Evolutionary conservation across 2,888 invertebrate species (phyloP).

Genomic region (Conomelus anceps): DNA sequence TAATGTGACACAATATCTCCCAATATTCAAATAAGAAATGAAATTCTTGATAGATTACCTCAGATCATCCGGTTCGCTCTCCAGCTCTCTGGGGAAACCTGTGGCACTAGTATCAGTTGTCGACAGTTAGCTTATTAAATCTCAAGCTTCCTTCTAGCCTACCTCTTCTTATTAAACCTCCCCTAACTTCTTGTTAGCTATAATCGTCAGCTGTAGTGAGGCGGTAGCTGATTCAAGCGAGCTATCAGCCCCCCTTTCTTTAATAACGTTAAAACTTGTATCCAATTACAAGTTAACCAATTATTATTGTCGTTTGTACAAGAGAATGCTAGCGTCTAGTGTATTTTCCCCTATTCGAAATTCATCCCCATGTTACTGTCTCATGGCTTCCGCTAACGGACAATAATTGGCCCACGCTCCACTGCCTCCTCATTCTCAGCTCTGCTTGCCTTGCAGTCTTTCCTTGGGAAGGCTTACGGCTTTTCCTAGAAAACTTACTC

Average conservation of each 20-base stretch:
- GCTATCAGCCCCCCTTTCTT: background rate
- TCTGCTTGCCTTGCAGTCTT: background rate
- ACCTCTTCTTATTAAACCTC: background rate
- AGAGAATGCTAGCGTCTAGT: background rate
- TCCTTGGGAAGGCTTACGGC: background rate
- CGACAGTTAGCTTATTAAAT: no score
- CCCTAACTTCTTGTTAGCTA: background rate
- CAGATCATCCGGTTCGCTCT: no score
- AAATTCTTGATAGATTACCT: no score
- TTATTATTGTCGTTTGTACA: background rate
- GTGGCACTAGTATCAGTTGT: background rate
- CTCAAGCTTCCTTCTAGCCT: no score
- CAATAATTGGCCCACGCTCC: background rate
- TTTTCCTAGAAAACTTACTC: background rate
- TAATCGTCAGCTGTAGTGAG: background rate
- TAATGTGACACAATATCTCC: no score
- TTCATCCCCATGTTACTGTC: background rate
- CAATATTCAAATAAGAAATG: no score
- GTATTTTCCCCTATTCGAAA: background rate
- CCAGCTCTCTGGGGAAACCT: no score
- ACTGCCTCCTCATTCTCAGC: background rate
- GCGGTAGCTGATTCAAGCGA: background rate
- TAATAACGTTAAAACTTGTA: background rate
- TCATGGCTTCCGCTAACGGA: background rate
- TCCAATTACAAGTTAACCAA: background rate